phyloP scores from a whole-genome alignment of 2,888 invertebrate genomes.

The Pyralis farinalis region DNA sequence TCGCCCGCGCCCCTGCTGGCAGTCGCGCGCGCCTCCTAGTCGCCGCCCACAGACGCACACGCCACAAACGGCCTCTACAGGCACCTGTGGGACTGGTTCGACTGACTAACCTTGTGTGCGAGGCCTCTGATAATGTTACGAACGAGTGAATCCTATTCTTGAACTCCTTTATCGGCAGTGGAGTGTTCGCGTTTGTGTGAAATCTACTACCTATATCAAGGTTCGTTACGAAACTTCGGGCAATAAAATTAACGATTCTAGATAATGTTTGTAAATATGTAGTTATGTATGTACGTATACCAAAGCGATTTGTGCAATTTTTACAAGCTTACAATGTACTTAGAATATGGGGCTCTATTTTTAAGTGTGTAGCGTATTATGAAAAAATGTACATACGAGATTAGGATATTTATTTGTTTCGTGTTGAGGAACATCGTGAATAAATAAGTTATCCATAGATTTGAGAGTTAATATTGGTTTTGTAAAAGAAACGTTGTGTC shows the following conservation, averaged over 20 bases:
- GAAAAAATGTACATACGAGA: slow-evolving; percentile 42
- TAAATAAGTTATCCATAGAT: slow-evolving; percentile 28
- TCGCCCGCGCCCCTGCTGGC: slow-evolving; percentile 53
- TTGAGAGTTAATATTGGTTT: slow-evolving; percentile 3
- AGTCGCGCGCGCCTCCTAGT: slow-evolving; percentile 64
- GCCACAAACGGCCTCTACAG: slow-evolving; percentile 51
- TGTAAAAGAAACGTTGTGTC: not conserved
- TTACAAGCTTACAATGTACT: slow-evolving; percentile 73
- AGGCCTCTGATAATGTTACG: not conserved
- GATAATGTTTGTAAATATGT: slow-evolving; percentile 68
- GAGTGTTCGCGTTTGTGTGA: slow-evolving; percentile 13
- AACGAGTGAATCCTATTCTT: not conserved
- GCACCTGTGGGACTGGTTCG: slow-evolving; percentile 75
- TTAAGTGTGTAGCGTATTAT: slow-evolving; percentile 51
- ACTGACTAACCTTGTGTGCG: slow-evolving; percentile 41
- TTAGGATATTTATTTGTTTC: slow-evolving; percentile 32
- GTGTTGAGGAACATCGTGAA: slow-evolving; percentile 23
- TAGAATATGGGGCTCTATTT: slow-evolving; percentile 44
- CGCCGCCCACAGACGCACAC: slow-evolving; percentile 45
- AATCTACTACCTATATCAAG: slow-evolving; percentile 22
- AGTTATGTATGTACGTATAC: slow-evolving; percentile 78
- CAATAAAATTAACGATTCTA: slow-evolving; percentile 66
- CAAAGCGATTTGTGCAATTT: slow-evolving; percentile 81
- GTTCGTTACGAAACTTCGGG: slow-evolving; percentile 60
- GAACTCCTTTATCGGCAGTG: not conserved